Base-by-base conservation (phyloP, 2,797 vertebrate genomes). In the Prunella strophiata region DNA sequence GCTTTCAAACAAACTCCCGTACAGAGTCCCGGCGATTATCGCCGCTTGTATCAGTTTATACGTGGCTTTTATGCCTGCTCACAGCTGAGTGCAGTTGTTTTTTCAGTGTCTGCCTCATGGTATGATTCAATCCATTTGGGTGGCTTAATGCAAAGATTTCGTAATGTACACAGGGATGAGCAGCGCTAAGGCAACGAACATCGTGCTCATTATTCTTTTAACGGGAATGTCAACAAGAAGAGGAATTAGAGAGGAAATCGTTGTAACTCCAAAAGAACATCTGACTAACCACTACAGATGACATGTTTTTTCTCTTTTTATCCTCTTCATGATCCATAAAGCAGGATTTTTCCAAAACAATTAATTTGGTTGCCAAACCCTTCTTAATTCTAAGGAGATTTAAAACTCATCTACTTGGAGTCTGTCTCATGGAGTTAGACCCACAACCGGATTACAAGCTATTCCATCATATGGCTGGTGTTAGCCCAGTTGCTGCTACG, bases 311-410 rank as follows among this genome's bases (percentile, higher is more conserved):
- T 93, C 79, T 88, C 86, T 95, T 92, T 96, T 96, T 95, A 96
- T 95, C 95, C 95, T 82, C 95, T 94, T 72, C 85, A 13, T 76
- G 94, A 96, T 94, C 96, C 88, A 94, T 97, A 96, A 96, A 96
- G 93, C 90, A 68, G 97, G 97, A 89, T 97, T 97, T 97, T 96
- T 96, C 91, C 96, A 94, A 96, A 97, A 97, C 96, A 97, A 97
- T 97, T 97, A 96, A 97, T 97, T 97, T 96, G 91, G 96, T 95
- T 96, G 94, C 89, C 94, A 96, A 97, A 96, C 95, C 93, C 96
- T 96, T 96, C 96, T 97, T 97, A 97, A 96, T 97, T 97, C 96
- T 96, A 97, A 97, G 97, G 94, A 97, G 97, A 97, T 97, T 97
- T 96, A 96, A 96, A 94, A 94, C 96, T 97, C 96, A 96, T 97